Conservation (phyloP, 2,113 vertebrate species). For the Oxyura jamaicensis region DNA sequence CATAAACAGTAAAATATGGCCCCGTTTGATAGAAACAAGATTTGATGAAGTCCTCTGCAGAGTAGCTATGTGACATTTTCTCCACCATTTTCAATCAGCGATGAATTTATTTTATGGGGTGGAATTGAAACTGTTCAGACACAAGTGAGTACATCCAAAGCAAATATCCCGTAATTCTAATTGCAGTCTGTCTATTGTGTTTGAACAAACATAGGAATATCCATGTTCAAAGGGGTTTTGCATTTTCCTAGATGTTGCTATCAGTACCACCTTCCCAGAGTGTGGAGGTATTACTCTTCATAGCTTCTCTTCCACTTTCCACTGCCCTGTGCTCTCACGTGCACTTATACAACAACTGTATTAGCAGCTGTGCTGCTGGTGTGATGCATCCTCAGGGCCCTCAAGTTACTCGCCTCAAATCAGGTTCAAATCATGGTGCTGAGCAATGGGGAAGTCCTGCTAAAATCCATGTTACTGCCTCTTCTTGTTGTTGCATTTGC, state of each 20-base stretch:
- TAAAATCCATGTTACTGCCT: not conserved
- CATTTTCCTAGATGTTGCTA: not conserved
- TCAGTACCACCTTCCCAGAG: not conserved
- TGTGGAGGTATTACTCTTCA: fast-evolving
- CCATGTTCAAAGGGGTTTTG: not conserved
- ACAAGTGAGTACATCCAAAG: not conserved
- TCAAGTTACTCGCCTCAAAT: not conserved
- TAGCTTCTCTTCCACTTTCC: not conserved
- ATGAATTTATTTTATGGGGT: not conserved
- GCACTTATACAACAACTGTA: not conserved
- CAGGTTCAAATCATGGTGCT: fast-evolving
- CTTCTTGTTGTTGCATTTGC: not conserved
- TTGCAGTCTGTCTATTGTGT: fast-evolving
- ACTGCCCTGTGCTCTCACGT: not conserved
- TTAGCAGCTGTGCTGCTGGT: not conserved
- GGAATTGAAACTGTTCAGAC: not conserved
- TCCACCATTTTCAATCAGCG: not conserved
- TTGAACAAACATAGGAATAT: not conserved
- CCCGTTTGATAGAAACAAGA: not conserved
- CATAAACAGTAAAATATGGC: not conserved
- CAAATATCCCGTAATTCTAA: not conserved
- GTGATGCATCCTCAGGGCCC: not conserved
- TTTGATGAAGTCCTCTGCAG: not conserved
- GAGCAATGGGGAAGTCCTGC: not conserved
- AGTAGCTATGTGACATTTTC: not conserved